phyloP scores from a whole-genome alignment of 53 echinoderm and acorn worm genomes.

The Paracentrotus lividus region DNA sequence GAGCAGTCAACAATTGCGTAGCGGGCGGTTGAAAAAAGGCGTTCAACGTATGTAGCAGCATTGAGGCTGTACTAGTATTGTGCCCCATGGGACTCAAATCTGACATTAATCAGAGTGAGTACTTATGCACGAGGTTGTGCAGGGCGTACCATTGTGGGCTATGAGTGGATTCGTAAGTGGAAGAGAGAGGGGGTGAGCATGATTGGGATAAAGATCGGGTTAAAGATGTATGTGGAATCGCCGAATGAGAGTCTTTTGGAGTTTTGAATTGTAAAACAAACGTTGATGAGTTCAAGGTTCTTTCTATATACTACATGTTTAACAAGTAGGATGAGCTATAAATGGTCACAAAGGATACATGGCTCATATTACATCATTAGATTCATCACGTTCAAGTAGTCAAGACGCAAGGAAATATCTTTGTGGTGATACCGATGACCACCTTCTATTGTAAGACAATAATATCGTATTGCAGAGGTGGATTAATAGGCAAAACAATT shows the following conservation, averaged over 20 bases:
- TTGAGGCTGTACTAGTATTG: neutral
- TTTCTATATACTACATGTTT: no score
- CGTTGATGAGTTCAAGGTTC: neutral
- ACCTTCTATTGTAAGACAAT: no score
- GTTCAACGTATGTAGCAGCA: slow-evolving; percentile 4
- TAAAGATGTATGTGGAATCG: neutral
- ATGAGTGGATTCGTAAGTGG: neutral
- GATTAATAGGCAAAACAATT: no score
- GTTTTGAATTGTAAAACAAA: slow-evolving; percentile 12
- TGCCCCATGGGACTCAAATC: slow-evolving; percentile 23
- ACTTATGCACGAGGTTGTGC: slow-evolving; percentile 37
- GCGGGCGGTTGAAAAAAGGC: neutral
- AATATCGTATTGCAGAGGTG: no score
- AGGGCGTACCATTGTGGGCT: neutral
- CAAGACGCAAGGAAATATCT: neutral
- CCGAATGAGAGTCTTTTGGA: neutral
- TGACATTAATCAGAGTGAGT: slow-evolving; percentile 38
- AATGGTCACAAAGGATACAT: neutral
- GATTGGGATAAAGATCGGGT: neutral
- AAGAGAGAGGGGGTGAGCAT: neutral
- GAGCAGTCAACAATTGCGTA: neutral
- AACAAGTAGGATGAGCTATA: no score
- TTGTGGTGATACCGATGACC: no score
- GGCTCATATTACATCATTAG: neutral
- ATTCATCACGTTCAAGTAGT: neutral